phyloP scores from a whole-genome alignment of 1,140 invertebrate species.

The Aricia agestis region DNA sequence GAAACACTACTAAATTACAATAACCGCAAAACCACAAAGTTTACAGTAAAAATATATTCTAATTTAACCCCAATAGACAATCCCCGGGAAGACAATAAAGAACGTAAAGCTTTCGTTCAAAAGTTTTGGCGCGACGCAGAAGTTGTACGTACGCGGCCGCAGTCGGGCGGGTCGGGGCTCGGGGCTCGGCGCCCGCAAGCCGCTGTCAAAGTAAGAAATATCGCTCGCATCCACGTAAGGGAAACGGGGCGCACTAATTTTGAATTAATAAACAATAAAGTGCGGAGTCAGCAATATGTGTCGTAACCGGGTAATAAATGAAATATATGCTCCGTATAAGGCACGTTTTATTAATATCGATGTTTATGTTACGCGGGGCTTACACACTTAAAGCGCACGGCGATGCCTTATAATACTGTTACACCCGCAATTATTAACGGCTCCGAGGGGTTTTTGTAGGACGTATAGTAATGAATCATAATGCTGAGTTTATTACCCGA shows the following conservation, averaged over 20 bases:
- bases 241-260: slow-evolving; percentile 19
- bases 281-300: slow-evolving; percentile 24
- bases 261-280: slow-evolving; percentile 21
- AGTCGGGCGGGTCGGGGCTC: slow-evolving; percentile 32
- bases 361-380: slow-evolving; percentile 10
- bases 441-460: background rate
- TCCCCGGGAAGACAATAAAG: slow-evolving; percentile 64
- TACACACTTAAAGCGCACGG: background rate
- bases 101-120: slow-evolving; percentile 65
- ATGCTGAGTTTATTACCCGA: background rate
- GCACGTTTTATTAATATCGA: slow-evolving; percentile 20
- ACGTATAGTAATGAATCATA: background rate
- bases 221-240: slow-evolving; percentile 35
- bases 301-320: slow-evolving; percentile 11
- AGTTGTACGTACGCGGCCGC: slow-evolving; percentile 46
- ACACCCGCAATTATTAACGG: slow-evolving; percentile 4
- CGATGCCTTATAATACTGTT: background rate
- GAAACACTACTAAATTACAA: too few relatives aligned
- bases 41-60: slow-evolving; percentile 12
- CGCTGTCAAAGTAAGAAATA: slow-evolving; percentile 68
- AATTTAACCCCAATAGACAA: slow-evolving; percentile 24
- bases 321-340: slow-evolving; percentile 17
- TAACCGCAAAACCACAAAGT: slow-evolving; percentile 31
- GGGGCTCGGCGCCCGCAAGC: slow-evolving; percentile 38
- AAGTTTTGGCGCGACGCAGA: slow-evolving; percentile 57